Evolutionary conservation across 1,140 invertebrate species (phyloP).

Genomic region (Formica exsecta): DNA sequence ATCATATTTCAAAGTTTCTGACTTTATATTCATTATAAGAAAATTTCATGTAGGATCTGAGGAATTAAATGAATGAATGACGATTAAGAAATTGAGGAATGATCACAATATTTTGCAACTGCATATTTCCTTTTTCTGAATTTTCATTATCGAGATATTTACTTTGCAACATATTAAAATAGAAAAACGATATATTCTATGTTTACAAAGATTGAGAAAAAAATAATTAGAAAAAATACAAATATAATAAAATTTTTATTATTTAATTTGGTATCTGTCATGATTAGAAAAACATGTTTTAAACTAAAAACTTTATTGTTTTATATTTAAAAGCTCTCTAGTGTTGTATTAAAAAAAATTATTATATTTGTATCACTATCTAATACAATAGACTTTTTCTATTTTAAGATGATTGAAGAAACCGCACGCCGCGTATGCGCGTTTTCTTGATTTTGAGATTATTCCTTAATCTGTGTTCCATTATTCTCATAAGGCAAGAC

Average conservation of each 20-base stretch:
- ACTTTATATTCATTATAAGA: slow-evolving; percentile 33
- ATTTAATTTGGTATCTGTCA: slow-evolving; percentile 2
- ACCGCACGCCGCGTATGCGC: no score
- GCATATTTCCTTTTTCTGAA: slow-evolving; percentile 42
- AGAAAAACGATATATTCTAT: slow-evolving; percentile 39
- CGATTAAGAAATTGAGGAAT: slow-evolving; percentile 49
- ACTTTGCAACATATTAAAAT: slow-evolving; percentile 58
- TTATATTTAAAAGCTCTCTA: background rate
- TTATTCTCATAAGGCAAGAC: no score
- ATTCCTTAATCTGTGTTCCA: no score
- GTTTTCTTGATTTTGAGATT: no score
- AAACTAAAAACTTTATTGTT: slow-evolving; percentile 30
- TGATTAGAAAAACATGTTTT: slow-evolving; percentile 14
- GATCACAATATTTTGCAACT: slow-evolving; percentile 40
- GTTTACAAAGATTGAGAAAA: slow-evolving; percentile 31
- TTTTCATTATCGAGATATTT: slow-evolving; percentile 46
- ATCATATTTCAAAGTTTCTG: slow-evolving; percentile 64
- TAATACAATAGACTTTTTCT: background rate
- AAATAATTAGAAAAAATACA: slow-evolving; percentile 14
- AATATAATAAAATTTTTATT: slow-evolving; percentile 27
- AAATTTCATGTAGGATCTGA: slow-evolving; percentile 53
- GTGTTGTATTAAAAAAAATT: background rate
- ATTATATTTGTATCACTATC: background rate
- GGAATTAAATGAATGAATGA: slow-evolving; percentile 47
- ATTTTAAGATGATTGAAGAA: no score